phyloP scores from a whole-genome alignment of 2,888 invertebrate genomes.

The Drosophila leonis region DNA sequence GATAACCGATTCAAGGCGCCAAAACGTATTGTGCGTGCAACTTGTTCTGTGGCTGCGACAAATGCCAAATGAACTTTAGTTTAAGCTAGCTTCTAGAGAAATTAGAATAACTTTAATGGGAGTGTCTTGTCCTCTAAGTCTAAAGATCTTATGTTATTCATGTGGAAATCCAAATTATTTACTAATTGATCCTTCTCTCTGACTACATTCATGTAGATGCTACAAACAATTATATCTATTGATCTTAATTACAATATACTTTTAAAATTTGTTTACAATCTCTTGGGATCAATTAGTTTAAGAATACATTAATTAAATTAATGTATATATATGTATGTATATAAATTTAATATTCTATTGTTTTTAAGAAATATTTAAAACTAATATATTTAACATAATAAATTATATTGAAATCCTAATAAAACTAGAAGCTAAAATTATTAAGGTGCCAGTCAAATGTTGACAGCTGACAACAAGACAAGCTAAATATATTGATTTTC shows the following conservation, averaged over 20 bases:
- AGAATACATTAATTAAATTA: too few relatives aligned
- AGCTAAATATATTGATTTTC: neutral
- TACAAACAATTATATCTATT: too few relatives aligned
- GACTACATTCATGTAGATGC: too few relatives aligned
- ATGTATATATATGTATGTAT: too few relatives aligned
- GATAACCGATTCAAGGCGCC: slow-evolving; percentile 12
- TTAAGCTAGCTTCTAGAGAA: neutral
- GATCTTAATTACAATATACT: too few relatives aligned
- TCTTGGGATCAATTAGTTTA: too few relatives aligned
- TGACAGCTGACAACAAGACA: neutral
- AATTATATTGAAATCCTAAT: neutral
- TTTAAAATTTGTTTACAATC: too few relatives aligned
- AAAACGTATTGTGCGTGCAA: slow-evolving; percentile 5
- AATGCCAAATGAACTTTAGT: neutral
- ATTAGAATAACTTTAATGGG: too few relatives aligned
- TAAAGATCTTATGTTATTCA: neutral
- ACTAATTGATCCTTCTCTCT: too few relatives aligned
- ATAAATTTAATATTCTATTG: neutral
- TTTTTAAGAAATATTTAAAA: neutral
- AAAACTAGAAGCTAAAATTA: neutral
- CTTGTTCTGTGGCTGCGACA: neutral
- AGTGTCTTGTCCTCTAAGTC: neutral
- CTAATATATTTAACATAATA: neutral
- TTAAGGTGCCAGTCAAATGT: neutral
- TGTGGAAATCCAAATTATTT: neutral